Conservation (phyloP, 2,888 invertebrate species). For the Limulus polyphemus region DNA sequence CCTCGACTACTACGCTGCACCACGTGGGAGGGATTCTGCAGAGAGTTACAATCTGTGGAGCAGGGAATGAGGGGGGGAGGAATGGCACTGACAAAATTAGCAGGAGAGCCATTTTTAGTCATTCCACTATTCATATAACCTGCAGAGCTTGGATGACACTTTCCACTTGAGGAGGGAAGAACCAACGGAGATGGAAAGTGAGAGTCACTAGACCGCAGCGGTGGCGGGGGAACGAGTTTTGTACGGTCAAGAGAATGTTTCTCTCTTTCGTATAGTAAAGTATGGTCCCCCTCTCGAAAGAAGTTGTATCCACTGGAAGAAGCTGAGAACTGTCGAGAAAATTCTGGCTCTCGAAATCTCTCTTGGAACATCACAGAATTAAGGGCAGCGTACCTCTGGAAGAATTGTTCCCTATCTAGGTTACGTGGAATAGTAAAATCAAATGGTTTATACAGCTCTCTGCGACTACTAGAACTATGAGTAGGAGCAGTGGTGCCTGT, state of each 20-base stretch:
- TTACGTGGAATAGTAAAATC: slow-evolving; percentile 8
- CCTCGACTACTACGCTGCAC: too few species aligned
- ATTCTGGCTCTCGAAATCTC: slow-evolving; percentile 15
- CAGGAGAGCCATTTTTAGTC: background rate
- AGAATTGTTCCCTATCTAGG: slow-evolving; percentile 9
- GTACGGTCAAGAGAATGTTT: slow-evolving; percentile 40
- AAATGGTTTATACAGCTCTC: background rate
- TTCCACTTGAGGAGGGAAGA: background rate
- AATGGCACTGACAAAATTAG: background rate
- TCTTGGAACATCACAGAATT: slow-evolving; percentile 15
- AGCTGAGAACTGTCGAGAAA: slow-evolving; percentile 10
- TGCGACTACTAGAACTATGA: slow-evolving; percentile 10
- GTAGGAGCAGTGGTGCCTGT: background rate
- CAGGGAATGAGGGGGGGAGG: background rate
- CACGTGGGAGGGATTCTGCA: too few species aligned
- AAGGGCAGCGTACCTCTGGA: slow-evolving; percentile 21
- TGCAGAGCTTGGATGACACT: background rate
- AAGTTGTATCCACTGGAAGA: background rate
- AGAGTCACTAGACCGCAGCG: slow-evolving; percentile 15
- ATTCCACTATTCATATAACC: background rate
- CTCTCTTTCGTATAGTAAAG: slow-evolving; percentile 15
- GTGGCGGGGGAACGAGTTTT: slow-evolving; percentile 20
- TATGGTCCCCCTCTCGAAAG: slow-evolving; percentile 12
- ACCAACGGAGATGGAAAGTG: slow-evolving; percentile 9
- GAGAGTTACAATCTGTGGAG: background rate